Evolutionary conservation across 2,888 invertebrate genomes (phyloP), one percentile per base, ranked within the genome.

Genomic region (Melanostoma scalare): DNA sequence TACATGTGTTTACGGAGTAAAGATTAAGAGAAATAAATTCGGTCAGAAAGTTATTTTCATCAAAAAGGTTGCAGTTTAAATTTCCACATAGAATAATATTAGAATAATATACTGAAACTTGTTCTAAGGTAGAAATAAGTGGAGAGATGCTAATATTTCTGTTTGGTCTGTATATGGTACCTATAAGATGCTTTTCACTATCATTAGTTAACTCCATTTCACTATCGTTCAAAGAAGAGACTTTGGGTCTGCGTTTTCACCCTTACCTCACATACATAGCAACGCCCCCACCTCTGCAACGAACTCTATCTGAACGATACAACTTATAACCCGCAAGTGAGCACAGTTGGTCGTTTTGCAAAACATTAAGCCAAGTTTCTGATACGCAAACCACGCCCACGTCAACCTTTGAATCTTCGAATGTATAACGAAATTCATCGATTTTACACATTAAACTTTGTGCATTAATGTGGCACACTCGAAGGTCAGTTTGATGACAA

Each of bases 11-110:
- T 6, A 8, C 42, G 9, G 38, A 38, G 38, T 38, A 8, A 42
- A 42, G 42, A 8, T 42, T 42, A 42, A 42, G 42, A n/a, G n/a
- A 42, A 8, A 42, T 0, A 42, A 42, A 42, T 8, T 42, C 53
- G 6, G 50, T 31, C 10, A 1, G n/a, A 36, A 53, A 4, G 33
- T 67, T 20, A 8, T 38, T 30, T 6, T 44, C 44, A 4, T 31
- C 5, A 4, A 46, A 60, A 31, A 56, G 56, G 38, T 56, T 40
- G 56, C 38, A 8, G 10, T 30, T 56, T 1, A 56, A 3, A 38
- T 56, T n/a, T 9, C 46, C 60, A 35, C 44, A 60, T 5, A 60
- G 2, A 3, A 61, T 31, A 35, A 48, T 61, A 20, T 61, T 48
- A 8, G 61, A 10, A 36, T 35, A 36, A 33, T 9, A 33, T 6